These are phyloP conservation scores for Theocolax elegans DNA, from an alignment of 1,140 invertebrate genomes.

Conservation along the genomic window DNA sequence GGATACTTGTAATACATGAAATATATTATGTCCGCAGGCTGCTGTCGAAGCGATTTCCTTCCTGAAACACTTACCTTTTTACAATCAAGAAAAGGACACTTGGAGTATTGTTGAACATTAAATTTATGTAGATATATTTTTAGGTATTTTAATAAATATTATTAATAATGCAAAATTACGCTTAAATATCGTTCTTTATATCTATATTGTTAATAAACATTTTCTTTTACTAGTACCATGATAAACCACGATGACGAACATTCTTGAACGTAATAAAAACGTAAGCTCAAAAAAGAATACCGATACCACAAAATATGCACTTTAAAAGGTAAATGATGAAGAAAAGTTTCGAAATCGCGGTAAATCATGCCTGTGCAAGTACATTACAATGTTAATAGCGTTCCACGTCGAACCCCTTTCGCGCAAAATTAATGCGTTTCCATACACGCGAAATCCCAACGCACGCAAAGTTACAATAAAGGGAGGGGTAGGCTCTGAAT, in stretches of 20 bases:
- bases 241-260: no score
- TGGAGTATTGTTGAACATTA: constrained; percentile 3
- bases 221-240: no score
- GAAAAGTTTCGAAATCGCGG: no score
- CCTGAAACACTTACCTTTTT: constrained; percentile 31
- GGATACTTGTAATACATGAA: not conserved
- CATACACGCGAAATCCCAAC: not conserved
- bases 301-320: no score
- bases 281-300: no score
- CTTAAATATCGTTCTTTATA: no score
- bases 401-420: not conserved
- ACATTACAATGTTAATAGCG: not conserved
- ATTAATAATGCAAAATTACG: no score
- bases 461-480: not conserved
- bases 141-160: not conserved
- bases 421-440: not conserved
- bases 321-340: no score
- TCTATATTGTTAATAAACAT: not conserved
- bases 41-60: constrained; percentile 1
- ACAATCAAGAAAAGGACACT: constrained; percentile 20
- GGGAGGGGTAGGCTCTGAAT: constrained; percentile 1
- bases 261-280: no score
- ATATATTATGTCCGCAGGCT: constrained; percentile 1
- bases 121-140: no score
- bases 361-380: no score